phyloP scores from a whole-genome alignment of 2,888 invertebrate genomes.

The Ganaspis brasiliensis region DNA sequence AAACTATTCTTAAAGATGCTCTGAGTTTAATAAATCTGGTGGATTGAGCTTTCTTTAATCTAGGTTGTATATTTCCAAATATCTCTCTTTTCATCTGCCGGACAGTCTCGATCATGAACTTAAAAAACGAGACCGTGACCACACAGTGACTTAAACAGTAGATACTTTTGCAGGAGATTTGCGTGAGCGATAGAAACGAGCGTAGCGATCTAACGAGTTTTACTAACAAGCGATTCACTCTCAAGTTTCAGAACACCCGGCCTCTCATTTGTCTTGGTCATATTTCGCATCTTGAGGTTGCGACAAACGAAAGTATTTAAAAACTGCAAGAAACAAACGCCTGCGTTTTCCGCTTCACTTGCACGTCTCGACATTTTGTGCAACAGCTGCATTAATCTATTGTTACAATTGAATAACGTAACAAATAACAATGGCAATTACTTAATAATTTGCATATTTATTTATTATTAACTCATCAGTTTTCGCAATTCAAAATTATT shows the following conservation, averaged over 20 bases:
- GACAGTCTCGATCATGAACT: conserved; percentile 21
- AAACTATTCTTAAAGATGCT: neutral
- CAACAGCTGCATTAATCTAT: neutral
- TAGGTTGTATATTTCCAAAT: conserved; percentile 19
- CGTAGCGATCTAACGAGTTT: conserved; percentile 40
- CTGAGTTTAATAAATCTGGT: conserved; percentile 1
- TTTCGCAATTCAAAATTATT: no score
- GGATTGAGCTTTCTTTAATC: conserved; percentile 11
- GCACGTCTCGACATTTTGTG: neutral
- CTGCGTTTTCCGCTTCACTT: conserved; percentile 14
- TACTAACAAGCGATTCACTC: conserved; percentile 41
- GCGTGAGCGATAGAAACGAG: conserved; percentile 38
- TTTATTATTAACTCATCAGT: no score
- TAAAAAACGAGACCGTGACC: conserved; percentile 42
- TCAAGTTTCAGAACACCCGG: conserved; percentile 35
- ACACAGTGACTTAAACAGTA: conserved; percentile 40
- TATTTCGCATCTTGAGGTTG: conserved; percentile 21
- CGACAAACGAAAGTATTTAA: conserved; percentile 4
- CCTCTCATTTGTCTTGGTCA: conserved; percentile 12
- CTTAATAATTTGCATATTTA: no score
- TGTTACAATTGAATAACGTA: neutral
- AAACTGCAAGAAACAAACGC: no score
- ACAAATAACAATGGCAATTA: no score
- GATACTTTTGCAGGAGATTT: conserved; percentile 35
- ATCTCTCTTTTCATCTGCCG: conserved; percentile 26